phyloP scores from a whole-genome alignment of 2,888 invertebrate genomes.

The Anoplius nigerrimus region DNA sequence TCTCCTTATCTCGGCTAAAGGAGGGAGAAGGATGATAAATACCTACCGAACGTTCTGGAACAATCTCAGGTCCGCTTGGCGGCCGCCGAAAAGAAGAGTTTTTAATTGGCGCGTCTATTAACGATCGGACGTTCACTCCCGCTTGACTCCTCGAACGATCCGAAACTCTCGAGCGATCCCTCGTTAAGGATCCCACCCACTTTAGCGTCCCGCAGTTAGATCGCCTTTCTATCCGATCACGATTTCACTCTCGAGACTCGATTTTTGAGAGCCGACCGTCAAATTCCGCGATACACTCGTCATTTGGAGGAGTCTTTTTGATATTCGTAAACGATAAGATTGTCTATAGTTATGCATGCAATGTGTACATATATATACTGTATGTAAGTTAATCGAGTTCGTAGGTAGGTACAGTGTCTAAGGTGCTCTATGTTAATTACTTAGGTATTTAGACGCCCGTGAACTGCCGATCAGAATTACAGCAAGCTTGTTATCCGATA shows the following conservation, averaged over 20 bases:
- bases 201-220: background rate
- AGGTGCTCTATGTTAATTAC: too few relatives aligned
- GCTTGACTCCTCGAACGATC: too few relatives aligned
- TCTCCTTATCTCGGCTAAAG: too few relatives aligned
- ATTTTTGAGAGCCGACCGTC: conserved; percentile 14
- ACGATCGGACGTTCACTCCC: too few relatives aligned
- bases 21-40: too few relatives aligned
- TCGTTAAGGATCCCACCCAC: too few relatives aligned
- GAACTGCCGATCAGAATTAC: conserved; percentile 20
- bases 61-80: too few relatives aligned
- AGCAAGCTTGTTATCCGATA: too few relatives aligned
- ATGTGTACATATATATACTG: conserved; percentile 48
- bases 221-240: background rate
- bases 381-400: conserved; percentile 31
- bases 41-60: too few relatives aligned
- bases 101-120: too few relatives aligned
- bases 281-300: conserved; percentile 16
- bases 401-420: conserved; percentile 19
- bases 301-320: conserved; percentile 49
- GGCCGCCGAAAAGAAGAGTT: too few relatives aligned
- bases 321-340: conserved; percentile 58
- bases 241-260: too few relatives aligned
- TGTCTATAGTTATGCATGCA: conserved; percentile 59
- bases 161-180: background rate
- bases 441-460: conserved; percentile 7